Evolutionary conservation across 2,888 invertebrate genomes (phyloP).

Genomic region (Callinectes sapidus): DNA sequence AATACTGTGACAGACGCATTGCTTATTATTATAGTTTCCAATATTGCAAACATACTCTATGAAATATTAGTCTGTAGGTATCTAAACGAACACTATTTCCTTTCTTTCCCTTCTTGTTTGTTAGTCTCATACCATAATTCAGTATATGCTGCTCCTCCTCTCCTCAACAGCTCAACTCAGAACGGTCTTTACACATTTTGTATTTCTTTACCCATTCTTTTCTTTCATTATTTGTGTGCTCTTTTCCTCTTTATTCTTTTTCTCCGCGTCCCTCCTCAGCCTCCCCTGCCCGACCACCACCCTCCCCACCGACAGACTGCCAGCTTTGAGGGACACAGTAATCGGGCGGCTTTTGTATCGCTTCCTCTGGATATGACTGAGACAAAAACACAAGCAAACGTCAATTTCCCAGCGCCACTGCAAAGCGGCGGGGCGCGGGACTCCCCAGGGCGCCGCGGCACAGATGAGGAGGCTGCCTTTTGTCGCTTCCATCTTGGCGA

Average conservation of each 20-base stretch:
- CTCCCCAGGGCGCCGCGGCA: slow-evolving; percentile 38
- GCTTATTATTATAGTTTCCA: too few relatives aligned
- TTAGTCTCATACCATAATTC: too few relatives aligned
- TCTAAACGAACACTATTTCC: too few relatives aligned
- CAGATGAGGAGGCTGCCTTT: slow-evolving; percentile 60
- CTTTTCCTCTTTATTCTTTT: background rate
- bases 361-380: slow-evolving; percentile 53
- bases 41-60: too few relatives aligned
- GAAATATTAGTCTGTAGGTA: too few relatives aligned
- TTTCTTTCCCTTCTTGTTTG: too few relatives aligned
- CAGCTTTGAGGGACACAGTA: slow-evolving; percentile 65
- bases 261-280: background rate
- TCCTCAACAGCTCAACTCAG: background rate
- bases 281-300: background rate
- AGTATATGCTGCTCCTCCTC: background rate
- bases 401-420: slow-evolving; percentile 57
- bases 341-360: slow-evolving; percentile 60
- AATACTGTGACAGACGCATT: too few relatives aligned
- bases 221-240: background rate
- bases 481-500: slow-evolving; percentile 43
- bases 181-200: background rate
- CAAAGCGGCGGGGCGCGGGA: background rate
- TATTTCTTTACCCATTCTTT: background rate
- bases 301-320: slow-evolving; percentile 36
- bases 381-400: slow-evolving; percentile 60